Conservation (phyloP, 2,113 vertebrate genomes). For the Stomatorhinus ivindoensis region DNA sequence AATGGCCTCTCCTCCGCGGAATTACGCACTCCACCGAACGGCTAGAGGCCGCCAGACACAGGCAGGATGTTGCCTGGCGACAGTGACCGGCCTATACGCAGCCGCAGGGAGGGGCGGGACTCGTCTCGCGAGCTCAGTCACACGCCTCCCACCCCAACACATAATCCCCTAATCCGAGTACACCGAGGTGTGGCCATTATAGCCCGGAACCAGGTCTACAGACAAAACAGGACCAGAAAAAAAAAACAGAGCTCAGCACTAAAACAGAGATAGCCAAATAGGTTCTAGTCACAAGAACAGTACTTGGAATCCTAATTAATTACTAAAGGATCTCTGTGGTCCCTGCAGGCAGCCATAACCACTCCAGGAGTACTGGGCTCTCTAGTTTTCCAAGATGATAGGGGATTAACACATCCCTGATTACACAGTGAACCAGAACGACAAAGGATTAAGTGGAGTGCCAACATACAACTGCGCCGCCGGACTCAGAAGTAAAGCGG, state of each 20-base stretch:
- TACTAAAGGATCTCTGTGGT: not conserved
- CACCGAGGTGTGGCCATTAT: not conserved
- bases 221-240: not conserved
- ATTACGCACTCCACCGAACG: not conserved
- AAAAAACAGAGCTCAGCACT: not conserved
- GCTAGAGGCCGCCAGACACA: not conserved
- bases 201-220: not conserved
- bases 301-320: not conserved
- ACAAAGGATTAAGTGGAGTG: not conserved
- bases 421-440: not conserved
- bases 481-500: too few relatives aligned
- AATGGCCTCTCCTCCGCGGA: not conserved
- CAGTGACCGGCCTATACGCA: constrained; percentile 17
- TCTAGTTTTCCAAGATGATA: not conserved
- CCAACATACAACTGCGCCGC: not conserved
- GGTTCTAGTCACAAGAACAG: not conserved
- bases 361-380: not conserved
- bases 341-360: not conserved
- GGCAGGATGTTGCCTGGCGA: constrained; percentile 53
- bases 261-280: not conserved
- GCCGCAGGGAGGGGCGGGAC: not conserved
- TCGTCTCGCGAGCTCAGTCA: not conserved
- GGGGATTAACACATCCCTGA: not conserved
- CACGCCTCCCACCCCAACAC: not conserved
- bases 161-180: not conserved